Evolutionary conservation across 2,888 invertebrate genomes (phyloP).

Genomic region (Dynastes hyllus): DNA sequence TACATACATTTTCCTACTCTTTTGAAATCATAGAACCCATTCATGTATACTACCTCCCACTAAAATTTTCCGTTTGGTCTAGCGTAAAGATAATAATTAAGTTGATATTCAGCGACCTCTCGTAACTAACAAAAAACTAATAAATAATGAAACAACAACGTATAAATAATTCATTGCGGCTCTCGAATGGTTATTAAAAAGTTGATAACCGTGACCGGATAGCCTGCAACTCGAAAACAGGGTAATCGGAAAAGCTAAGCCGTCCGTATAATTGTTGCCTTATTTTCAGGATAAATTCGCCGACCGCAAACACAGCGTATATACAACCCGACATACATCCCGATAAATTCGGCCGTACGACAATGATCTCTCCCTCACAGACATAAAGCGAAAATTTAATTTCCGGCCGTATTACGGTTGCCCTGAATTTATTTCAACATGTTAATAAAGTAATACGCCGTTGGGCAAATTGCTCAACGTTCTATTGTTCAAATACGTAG

Average conservation of each 20-base stretch:
- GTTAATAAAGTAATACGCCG: conserved; percentile 35
- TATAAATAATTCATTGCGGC: neutral
- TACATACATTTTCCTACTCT: too few species aligned
- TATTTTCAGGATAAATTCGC: neutral
- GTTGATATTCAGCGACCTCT: too few species aligned
- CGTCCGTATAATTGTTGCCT: neutral
- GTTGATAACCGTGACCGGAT: neutral
- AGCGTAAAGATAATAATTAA: too few species aligned
- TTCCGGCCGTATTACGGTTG: conserved; percentile 13
- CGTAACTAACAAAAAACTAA: too few species aligned
- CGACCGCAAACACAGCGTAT: neutral
- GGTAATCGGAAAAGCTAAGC: neutral
- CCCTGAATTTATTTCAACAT: conserved; percentile 33
- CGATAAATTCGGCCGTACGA: neutral
- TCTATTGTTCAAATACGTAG: neutral
- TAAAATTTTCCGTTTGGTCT: too few species aligned
- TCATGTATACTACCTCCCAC: too few species aligned
- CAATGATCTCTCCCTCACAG: neutral
- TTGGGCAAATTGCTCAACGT: neutral
- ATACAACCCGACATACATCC: neutral
- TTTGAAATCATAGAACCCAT: too few species aligned
- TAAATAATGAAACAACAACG: neutral
- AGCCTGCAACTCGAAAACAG: neutral
- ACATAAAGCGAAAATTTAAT: conserved; percentile 43
- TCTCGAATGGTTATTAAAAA: neutral